A percentile compares a stretch with the other conserved stretches of the same genome.
Evolutionary conservation across 2,888 invertebrate species (phyloP).

Genomic region (Augochlorella aurata): DNA sequence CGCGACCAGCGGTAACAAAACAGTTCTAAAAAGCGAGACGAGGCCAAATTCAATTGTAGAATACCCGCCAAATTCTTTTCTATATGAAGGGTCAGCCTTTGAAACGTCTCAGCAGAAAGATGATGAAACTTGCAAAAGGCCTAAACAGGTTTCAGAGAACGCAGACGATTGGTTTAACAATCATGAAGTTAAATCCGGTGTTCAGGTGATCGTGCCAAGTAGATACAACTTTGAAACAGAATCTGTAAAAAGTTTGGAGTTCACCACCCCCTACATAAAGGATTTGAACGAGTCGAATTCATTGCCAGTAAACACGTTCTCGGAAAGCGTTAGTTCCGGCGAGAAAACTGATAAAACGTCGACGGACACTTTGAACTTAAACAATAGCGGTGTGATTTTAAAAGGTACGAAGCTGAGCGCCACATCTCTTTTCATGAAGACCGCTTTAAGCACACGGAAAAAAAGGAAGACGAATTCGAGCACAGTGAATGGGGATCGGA

Average conservation of each 20-base stretch:
- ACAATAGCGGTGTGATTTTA: constrained; percentile 58
- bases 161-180: constrained; percentile 59
- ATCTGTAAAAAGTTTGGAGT: constrained; percentile 14
- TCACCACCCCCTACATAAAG: constrained; percentile 32
- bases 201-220: not conserved
- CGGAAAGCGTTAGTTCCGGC: not conserved
- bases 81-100: constrained; percentile 66
- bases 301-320: constrained; percentile 18
- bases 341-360: constrained; percentile 13
- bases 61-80: constrained; percentile 55
- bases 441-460: constrained; percentile 80
- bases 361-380: constrained; percentile 20
- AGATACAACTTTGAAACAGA: constrained; percentile 12
- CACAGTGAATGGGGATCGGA: constrained; percentile 78
- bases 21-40: constrained; percentile 53
- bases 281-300: constrained; percentile 50
- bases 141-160: constrained; percentile 72
- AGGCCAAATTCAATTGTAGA: constrained; percentile 44
- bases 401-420: constrained; percentile 73
- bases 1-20: constrained; percentile 43
- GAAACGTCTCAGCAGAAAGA: constrained; percentile 62
- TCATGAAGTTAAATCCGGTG: constrained; percentile 20
- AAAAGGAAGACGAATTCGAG: constrained; percentile 74
- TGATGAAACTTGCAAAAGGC: constrained; percentile 52
- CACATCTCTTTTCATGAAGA: constrained; percentile 81